Conservation (phyloP, 1,140 invertebrate genomes). For the Bombus huntii region DNA sequence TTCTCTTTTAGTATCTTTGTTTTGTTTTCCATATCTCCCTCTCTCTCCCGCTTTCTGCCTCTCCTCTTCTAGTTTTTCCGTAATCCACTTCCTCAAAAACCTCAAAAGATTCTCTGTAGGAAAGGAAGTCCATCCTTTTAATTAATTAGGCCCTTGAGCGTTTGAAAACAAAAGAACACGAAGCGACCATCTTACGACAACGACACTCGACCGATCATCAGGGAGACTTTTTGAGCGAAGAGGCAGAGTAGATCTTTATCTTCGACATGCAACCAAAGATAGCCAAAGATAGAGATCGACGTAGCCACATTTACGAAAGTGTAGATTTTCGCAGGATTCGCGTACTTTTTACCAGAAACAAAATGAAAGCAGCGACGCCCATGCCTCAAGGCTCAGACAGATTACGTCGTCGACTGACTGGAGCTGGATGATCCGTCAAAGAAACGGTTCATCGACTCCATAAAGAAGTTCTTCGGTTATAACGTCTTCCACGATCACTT, state of each 20-base stretch:
- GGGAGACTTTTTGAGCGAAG: neutral
- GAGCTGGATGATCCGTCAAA: slow-evolving; percentile 73
- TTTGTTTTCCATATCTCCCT: neutral
- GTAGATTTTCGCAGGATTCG: slow-evolving; percentile 45
- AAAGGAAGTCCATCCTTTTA: neutral
- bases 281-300: neutral
- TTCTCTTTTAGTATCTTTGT: neutral
- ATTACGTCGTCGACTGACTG: slow-evolving; percentile 72
- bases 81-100: neutral
- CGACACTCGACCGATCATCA: slow-evolving; percentile 1
- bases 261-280: neutral
- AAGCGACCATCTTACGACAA: neutral
- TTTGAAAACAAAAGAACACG: neutral
- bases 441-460: slow-evolving; percentile 60
- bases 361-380: slow-evolving; percentile 57
- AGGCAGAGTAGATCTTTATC: slow-evolving; percentile 25
- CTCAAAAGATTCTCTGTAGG: neutral
- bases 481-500: slow-evolving; percentile 53
- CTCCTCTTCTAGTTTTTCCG: neutral
- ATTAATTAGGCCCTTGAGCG: slow-evolving; percentile 13
- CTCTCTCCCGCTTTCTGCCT: too few relatives aligned
- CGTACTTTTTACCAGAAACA: slow-evolving; percentile 60
- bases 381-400: slow-evolving; percentile 69
- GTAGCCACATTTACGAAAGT: slow-evolving; percentile 12
- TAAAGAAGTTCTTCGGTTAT: slow-evolving; percentile 50